Evolutionary conservation across 1,140 invertebrate species (phyloP), one percentile per base, ranked within the genome.

Genomic region (Delia radicum): DNA sequence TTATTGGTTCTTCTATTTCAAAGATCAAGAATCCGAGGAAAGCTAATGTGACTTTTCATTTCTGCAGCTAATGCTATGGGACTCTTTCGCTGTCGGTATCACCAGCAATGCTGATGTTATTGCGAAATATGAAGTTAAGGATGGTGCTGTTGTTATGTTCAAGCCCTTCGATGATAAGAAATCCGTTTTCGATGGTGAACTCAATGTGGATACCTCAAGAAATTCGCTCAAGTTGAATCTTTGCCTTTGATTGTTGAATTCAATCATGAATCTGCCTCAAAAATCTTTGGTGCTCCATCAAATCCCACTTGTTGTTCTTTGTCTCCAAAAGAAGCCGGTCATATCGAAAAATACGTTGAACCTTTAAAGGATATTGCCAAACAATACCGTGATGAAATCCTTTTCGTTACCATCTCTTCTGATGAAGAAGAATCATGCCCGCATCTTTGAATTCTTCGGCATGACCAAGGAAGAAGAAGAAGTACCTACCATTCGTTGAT

Each of bases 381-480:
- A 87, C 91, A 93, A 78, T 98, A 94, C 91, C 94, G 94, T 86
- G 95, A 94, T 83, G 92, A 95, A 88, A 94, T 97, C 86, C 90
- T 99, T n/a, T 98, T 98, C 82, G 97, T 99, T 12, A 95, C 94
- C 75, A 97, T 99, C 84, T 93, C 99, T 87, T 92, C 94, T 55
- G 95, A 96, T 83, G 95, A 98, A 87, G 93, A 96, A 86, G 98
- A 99, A n/a, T 84, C 98, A 99, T 87, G 92, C 94, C 79, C 92
- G 97, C 84, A 99, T 99, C 84, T 90, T 99, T 81, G 98, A 99
- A 88, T 99, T 98, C 95, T 99, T 99, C 87, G 98, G 98, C 79
- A 94, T 99, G 91, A 96, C 95, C 87, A 94, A 94, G 81, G 92
- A 94, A 21, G 95, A n/a, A n/a, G n/a, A n/a, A n/a, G n/a, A 99